phyloP scores from a whole-genome alignment of 2,113 vertebrate species.

The Bos taurus region DNA sequence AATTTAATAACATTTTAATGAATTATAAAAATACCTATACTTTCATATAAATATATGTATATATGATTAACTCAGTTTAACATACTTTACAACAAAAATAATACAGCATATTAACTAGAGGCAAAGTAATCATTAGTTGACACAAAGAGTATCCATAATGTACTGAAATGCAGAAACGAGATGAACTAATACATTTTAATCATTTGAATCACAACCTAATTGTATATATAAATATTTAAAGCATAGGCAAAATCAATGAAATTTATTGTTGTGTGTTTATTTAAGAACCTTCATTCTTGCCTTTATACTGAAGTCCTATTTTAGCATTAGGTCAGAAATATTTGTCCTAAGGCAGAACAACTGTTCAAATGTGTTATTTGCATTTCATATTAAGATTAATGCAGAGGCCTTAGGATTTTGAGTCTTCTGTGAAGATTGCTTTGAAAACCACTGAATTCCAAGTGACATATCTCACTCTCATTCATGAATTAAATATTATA shows the following conservation, averaged over 20 bases:
- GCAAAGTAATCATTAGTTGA: not conserved
- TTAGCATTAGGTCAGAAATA: not conserved
- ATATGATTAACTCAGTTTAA: not conserved
- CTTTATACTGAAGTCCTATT: not conserved
- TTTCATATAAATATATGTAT: not conserved
- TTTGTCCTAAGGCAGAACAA: not conserved
- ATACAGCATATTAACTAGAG: not conserved
- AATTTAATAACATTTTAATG: not conserved
- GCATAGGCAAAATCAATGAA: not conserved
- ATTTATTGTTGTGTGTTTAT: not conserved
- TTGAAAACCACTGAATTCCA: conserved; percentile 6
- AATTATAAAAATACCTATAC: not conserved
- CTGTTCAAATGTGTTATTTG: conserved; percentile 4
- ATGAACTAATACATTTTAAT: not conserved
- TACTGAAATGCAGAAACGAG: not conserved
- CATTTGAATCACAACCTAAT: not conserved
- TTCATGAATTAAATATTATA: conserved; percentile 29
- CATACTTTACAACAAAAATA: not conserved
- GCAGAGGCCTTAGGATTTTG: not conserved
- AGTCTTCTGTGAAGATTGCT: not conserved
- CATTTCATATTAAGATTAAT: not conserved
- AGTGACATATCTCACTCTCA: not conserved
- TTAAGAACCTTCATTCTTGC: not conserved
- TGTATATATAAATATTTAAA: not conserved
- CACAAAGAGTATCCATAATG: not conserved